These are phyloP conservation scores for Apodemia duryi DNA, from an alignment of 2,888 invertebrate genomes.

Conservation along the genomic window DNA sequence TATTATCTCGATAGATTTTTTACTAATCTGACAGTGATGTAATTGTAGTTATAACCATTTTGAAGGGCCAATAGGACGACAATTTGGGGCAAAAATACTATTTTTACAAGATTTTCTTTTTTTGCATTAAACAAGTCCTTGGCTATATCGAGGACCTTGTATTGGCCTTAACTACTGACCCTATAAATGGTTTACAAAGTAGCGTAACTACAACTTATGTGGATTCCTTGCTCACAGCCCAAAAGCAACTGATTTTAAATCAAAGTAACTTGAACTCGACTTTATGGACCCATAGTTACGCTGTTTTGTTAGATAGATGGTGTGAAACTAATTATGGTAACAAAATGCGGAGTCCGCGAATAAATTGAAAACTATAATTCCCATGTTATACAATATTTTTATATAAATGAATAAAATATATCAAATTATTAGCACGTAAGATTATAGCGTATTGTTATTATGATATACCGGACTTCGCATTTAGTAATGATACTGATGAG, in stretches of 20 bases:
- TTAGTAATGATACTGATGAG: constrained; percentile 43
- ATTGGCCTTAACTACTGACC: background rate
- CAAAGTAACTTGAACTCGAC: background rate
- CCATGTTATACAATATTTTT: constrained; percentile 54
- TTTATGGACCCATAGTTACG: background rate
- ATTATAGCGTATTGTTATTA: constrained; percentile 28
- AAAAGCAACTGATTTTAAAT: background rate
- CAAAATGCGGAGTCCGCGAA: constrained; percentile 29
- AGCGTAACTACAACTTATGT: background rate
- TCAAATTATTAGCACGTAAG: constrained; percentile 52
- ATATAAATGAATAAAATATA: constrained; percentile 51
- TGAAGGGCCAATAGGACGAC: background rate
- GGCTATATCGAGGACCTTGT: background rate
- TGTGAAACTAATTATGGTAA: constrained; percentile 29
- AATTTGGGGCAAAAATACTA: background rate
- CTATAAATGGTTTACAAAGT: constrained; percentile 1
- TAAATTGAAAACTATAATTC: constrained; percentile 23
- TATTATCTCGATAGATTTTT: constrained; percentile 17
- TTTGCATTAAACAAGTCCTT: background rate
- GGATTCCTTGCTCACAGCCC: background rate
- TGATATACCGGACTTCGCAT: constrained; percentile 38
- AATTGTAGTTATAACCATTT: constrained; percentile 1
- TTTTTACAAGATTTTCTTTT: background rate
- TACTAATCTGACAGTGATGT: background rate
- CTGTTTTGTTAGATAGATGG: constrained; percentile 29